Percentiles rank a stretch among this genome's conserved stretches.
phyloP scores from a whole-genome alignment of 2,113 vertebrate genomes.

The Macquaria australasica region DNA sequence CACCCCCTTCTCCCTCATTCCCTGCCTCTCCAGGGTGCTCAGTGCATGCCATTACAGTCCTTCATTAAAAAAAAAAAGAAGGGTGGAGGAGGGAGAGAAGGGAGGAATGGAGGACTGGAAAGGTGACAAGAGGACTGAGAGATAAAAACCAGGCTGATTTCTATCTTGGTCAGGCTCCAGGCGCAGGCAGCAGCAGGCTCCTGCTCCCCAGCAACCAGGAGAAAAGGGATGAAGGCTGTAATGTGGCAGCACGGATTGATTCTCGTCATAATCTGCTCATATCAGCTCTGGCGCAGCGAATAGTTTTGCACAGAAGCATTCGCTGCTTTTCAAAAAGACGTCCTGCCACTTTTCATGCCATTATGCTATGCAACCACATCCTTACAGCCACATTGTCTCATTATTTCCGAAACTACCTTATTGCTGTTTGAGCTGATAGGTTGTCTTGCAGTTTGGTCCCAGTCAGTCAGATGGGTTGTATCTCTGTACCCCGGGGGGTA shows the following conservation, averaged over 20 bases:
- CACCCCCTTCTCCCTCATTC: slow-evolving; percentile 40
- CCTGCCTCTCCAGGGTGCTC: slow-evolving; percentile 33
- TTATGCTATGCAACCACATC: slow-evolving; percentile 39
- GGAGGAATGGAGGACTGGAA: slow-evolving; percentile 54
- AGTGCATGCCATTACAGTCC: slow-evolving; percentile 49
- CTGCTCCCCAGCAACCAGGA: slow-evolving; percentile 56
- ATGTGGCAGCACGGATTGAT: slow-evolving; percentile 72
- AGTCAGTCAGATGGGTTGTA: slow-evolving; percentile 31
- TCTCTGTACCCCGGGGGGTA: neutral
- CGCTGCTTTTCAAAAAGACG: slow-evolving; percentile 43
- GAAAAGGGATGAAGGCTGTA: slow-evolving; percentile 62
- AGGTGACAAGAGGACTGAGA: slow-evolving; percentile 58
- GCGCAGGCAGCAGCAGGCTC: slow-evolving; percentile 38
- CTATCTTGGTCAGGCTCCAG: slow-evolving; percentile 63
- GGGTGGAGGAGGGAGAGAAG: neutral
- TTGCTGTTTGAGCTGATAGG: slow-evolving; percentile 40
- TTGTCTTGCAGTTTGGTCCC: slow-evolving; percentile 1
- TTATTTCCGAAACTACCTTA: slow-evolving; percentile 54
- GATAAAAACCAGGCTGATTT: slow-evolving; percentile 65
- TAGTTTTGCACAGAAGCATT: slow-evolving; percentile 49
- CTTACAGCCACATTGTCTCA: slow-evolving; percentile 50
- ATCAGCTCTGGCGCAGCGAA: slow-evolving; percentile 50
- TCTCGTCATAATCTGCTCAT: slow-evolving; percentile 62
- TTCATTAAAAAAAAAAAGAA: slow-evolving; percentile 43
- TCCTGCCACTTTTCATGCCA: slow-evolving; percentile 60